Evolutionary conservation across 2,113 vertebrate genomes (phyloP), one percentile per base, ranked within the genome.

Genomic region (Siphamia tubifer): DNA sequence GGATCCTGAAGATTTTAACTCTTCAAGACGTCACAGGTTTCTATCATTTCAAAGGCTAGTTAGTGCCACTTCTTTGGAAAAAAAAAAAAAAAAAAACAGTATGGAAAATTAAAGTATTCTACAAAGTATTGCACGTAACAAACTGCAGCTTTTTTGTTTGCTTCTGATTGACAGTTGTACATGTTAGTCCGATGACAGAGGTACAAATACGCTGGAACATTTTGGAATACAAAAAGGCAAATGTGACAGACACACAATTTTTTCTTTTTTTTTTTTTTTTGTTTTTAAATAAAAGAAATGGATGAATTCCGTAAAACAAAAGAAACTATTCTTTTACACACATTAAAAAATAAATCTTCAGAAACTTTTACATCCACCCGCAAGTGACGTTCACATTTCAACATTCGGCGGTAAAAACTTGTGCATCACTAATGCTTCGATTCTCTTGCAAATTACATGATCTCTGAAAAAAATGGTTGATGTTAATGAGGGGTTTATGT

Each of bases 71-170:
- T 39, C 8, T 66, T 64, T 36, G 57, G n/a, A n/a, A n/a, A n/a
- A n/a, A n/a, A n/a, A n/a, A n/a, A n/a, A n/a, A n/a, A n/a, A n/a
- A 64, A 75, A 47, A 77, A 76, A 89, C 68, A 72, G 54, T 47
- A 55, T 66, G 65, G 76, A 82, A 84, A 86, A 77, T 49, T 82
- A 75, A 86, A 78, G 62, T 81, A 30, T 83, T 60, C 83, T 88
- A 88, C 61, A 90, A 87, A 88, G 80, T 92, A 92, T 92, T 92
- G 89, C 90, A 93, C 89, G 56, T 82, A 71, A 88, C 64, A 85
- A 75, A 81, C 76, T 62, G 49, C 80, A 89, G 77, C 60, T 83
- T 84, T 84, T 75, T 74, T 39, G 15, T 36, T 64, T 66, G 20
- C 51, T 48, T 74, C 62, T 62, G 78, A 86, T 90, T 89, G 70